Percentiles rank a stretch among this genome's conserved stretches.
These are phyloP conservation scores for Rhinogobio ventralis DNA, from an alignment of 2,797 vertebrate species.

Conservation along the genomic window DNA sequence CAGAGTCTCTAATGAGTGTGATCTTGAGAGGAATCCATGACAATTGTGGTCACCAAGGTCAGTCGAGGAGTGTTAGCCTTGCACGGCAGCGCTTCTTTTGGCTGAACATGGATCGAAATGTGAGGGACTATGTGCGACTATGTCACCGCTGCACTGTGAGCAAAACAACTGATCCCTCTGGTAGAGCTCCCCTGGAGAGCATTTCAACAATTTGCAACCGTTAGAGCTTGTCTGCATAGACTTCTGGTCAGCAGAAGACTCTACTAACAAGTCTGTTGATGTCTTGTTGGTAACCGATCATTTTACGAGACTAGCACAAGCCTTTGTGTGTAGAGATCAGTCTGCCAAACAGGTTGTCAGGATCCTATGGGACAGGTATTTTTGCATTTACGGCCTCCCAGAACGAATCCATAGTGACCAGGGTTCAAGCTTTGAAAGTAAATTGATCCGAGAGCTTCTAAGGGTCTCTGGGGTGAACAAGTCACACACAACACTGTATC, in stretches of 20 bases:
- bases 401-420: background rate
- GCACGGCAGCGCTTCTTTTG: slow-evolving; percentile 19
- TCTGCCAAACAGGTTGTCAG: background rate
- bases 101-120: background rate
- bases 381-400: background rate
- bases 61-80: background rate
- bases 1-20: background rate
- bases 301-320: background rate
- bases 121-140: background rate
- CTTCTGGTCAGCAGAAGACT: slow-evolving; percentile 1
- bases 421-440: background rate
- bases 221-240: slow-evolving; percentile 1
- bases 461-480: slow-evolving; percentile 1
- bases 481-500: background rate
- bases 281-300: background rate
- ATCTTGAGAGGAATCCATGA: background rate
- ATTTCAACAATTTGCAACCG: background rate
- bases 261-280: background rate
- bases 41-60: background rate
- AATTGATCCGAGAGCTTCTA: background rate
- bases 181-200: background rate
- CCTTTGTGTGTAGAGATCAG: background rate
- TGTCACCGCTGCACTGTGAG: slow-evolving; percentile 6
- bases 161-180: background rate
- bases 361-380: background rate